Conservation (phyloP, 2,888 invertebrate species). For the Agriopis aurantiaria region DNA sequence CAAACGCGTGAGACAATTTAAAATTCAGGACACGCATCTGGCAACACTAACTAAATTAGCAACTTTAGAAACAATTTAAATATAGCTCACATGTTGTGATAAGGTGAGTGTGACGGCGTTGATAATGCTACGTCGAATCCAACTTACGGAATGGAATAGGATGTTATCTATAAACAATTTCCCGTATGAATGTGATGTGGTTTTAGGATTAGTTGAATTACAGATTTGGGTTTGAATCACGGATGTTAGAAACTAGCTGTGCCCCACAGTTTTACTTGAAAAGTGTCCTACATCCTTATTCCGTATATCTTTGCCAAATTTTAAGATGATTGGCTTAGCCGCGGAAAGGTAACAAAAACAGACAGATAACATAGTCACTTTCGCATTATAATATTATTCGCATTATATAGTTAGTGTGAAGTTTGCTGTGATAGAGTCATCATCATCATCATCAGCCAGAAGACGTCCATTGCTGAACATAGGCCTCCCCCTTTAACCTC, state of each 20-base stretch:
- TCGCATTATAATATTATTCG: too few relatives aligned
- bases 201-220: slow-evolving; percentile 29
- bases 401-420: too few relatives aligned
- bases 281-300: too few relatives aligned
- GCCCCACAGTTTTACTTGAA: too few relatives aligned
- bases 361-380: too few relatives aligned
- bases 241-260: slow-evolving; percentile 2
- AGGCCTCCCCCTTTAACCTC: too few relatives aligned
- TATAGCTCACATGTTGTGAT: slow-evolving; percentile 10
- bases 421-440: too few relatives aligned
- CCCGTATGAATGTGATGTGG: slow-evolving; percentile 32
- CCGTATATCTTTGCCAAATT: too few relatives aligned
- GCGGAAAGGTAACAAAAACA: too few relatives aligned
- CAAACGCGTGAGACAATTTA: background rate
- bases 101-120: slow-evolving; percentile 15
- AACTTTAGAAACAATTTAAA: slow-evolving; percentile 19
- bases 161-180: slow-evolving; percentile 32
- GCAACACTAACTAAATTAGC: slow-evolving; percentile 2
- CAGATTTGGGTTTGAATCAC: slow-evolving; percentile 13
- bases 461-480: too few relatives aligned
- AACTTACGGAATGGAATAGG: slow-evolving; percentile 27
- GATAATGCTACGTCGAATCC: slow-evolving; percentile 21
- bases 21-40: slow-evolving; percentile 1
- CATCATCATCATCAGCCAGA: too few relatives aligned
- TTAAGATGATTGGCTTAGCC: too few relatives aligned